Conservation (phyloP, 2,113 vertebrate species). For the Alouatta palliata region DNA sequence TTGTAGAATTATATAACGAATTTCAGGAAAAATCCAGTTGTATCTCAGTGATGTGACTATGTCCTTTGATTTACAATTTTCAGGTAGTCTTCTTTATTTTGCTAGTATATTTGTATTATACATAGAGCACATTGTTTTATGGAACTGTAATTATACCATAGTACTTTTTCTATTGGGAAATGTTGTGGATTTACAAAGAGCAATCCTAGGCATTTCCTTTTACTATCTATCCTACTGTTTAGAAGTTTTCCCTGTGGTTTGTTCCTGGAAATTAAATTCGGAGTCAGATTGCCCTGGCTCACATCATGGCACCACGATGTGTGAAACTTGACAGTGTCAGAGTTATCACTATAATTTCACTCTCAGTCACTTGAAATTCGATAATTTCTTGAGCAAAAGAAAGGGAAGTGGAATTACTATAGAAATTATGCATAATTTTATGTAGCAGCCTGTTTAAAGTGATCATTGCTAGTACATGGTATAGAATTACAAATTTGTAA, state of each 20-base stretch:
- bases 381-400: neutral
- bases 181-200: slow-evolving; percentile 16
- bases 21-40: neutral
- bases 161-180: neutral
- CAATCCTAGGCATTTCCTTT: neutral
- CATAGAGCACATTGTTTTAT: neutral
- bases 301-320: neutral
- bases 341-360: neutral
- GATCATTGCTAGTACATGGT: neutral
- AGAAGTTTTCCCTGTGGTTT: neutral
- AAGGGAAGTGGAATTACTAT: neutral
- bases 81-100: neutral
- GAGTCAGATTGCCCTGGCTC: neutral
- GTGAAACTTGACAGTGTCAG: neutral
- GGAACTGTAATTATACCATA: neutral
- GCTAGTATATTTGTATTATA: neutral
- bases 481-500: neutral
- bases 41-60: neutral
- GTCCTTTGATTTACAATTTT: neutral
- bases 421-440: neutral
- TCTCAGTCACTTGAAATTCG: neutral
- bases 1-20: neutral
- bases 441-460: neutral
- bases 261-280: neutral
- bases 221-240: neutral